Evolutionary conservation across 2,888 invertebrate species (phyloP).

Genomic region (Schizaphis graminum): DNA sequence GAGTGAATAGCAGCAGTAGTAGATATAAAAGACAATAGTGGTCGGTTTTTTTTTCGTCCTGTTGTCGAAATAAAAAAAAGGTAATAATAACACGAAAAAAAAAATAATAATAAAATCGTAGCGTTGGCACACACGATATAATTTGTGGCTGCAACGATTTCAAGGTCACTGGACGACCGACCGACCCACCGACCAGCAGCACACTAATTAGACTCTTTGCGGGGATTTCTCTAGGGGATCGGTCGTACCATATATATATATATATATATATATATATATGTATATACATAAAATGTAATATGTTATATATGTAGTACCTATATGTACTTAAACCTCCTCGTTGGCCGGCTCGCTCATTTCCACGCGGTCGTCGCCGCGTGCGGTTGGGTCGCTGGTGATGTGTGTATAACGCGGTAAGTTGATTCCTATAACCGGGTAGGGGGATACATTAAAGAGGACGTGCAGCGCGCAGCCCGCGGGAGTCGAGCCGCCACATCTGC

Average conservation of each 20-base stretch:
- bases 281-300: no score
- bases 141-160: background rate
- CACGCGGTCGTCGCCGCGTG: background rate
- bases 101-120: conserved; percentile 42
- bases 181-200: background rate
- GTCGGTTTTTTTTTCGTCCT: background rate
- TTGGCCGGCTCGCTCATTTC: background rate
- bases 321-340: background rate
- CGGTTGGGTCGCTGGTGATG: background rate
- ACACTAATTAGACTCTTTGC: conserved; percentile 49
- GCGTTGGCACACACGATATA: conserved; percentile 32
- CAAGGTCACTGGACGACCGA: conserved; percentile 46
- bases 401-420: background rate
- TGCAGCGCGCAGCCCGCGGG: conserved; percentile 30
- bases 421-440: conserved; percentile 5
- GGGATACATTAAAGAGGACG: conserved; percentile 15
- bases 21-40: conserved; percentile 42
- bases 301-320: background rate
- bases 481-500: conserved; percentile 24
- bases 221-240: conserved; percentile 28
- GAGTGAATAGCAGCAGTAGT: background rate
- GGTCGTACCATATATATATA: background rate
- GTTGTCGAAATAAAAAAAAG: conserved; percentile 23
- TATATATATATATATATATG: background rate
- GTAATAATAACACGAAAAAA: background rate